Conservation (phyloP, 2,113 vertebrate species). For the Nycticryphes semicollaris region DNA sequence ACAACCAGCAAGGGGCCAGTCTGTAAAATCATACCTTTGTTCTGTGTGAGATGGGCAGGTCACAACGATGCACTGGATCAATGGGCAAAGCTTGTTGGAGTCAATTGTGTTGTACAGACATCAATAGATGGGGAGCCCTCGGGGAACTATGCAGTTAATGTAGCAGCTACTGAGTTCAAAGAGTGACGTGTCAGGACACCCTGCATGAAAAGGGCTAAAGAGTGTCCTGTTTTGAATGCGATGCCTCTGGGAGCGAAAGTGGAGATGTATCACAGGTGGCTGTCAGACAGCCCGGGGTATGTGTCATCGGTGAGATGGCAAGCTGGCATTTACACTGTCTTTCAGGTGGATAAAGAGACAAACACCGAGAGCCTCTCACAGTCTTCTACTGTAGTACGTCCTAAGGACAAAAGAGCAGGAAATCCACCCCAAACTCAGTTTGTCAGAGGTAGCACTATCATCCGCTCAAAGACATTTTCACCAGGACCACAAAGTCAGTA, state of each 20-base stretch:
- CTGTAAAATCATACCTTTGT: not conserved
- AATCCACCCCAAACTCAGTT: constrained; percentile 84
- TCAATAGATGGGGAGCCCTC: not conserved
- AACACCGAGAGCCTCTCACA: constrained; percentile 80
- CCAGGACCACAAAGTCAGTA: constrained; percentile 97
- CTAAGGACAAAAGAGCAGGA: constrained; percentile 86
- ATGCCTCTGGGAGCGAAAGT: not conserved
- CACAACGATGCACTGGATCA: not conserved
- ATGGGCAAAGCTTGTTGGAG: not conserved
- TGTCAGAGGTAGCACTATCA: constrained; percentile 92
- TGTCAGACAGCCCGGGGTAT: not conserved
- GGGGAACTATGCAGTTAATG: not conserved
- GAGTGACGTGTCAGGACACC: not conserved
- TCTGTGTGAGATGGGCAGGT: not conserved
- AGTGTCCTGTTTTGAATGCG: not conserved
- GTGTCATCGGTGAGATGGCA: not conserved
- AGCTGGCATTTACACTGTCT: not conserved
- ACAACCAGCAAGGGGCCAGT: not conserved
- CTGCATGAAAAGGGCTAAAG: not conserved
- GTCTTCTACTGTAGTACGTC: constrained; percentile 85
- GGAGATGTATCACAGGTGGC: not conserved
- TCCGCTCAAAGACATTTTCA: constrained; percentile 97
- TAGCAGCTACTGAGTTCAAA: not conserved
- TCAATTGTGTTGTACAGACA: not conserved
- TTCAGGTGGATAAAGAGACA: constrained; percentile 90